Evolutionary conservation across 2,888 invertebrate species (phyloP), one percentile per base, ranked within the genome.

Genomic region (Dryomyza anilis): DNA sequence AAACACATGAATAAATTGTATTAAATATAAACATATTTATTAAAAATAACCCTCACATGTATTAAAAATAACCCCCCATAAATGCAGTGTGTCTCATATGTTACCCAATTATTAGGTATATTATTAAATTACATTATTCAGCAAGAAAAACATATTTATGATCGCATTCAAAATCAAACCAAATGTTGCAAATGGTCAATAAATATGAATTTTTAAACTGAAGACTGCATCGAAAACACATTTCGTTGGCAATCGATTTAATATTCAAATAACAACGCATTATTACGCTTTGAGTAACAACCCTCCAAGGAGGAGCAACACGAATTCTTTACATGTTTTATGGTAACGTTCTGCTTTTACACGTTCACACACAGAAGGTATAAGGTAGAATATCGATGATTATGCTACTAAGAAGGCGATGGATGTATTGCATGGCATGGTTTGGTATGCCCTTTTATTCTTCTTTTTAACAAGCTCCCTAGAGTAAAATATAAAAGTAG

Each of bases 161-260:
- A n/a, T n/a, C n/a, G n/a, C n/a, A n/a, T n/a, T n/a, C n/a, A n/a
- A n/a, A n/a, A n/a, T n/a, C n/a, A n/a, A n/a, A n/a, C n/a, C n/a
- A n/a, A n/a, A n/a, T n/a, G n/a, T n/a, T n/a, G n/a, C n/a, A 64
- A 78, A 75, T 78, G 78, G 78, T 77, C 74, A 73, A 78, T 79
- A 79, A 78, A 79, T 76, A 78, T 78, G 75, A 75, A 79, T 76
- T 75, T 78, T 78, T 79, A 72, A 78, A n/a, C n/a, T n/a, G n/a
- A n/a, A n/a, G n/a, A n/a, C n/a, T n/a, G n/a, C n/a, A n/a, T n/a
- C n/a, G n/a, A n/a, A n/a, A n/a, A n/a, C n/a, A n/a, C n/a, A n/a
- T n/a, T n/a, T n/a, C n/a, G n/a, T n/a, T n/a, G n/a, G n/a, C n/a
- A n/a, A n/a, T 68, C 63, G 67, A 70, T 69, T 69, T 67, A 66